Evolutionary conservation across 2,888 invertebrate species (phyloP), one percentile per base, ranked within the genome.

Genomic region (Macrophya annulata): DNA sequence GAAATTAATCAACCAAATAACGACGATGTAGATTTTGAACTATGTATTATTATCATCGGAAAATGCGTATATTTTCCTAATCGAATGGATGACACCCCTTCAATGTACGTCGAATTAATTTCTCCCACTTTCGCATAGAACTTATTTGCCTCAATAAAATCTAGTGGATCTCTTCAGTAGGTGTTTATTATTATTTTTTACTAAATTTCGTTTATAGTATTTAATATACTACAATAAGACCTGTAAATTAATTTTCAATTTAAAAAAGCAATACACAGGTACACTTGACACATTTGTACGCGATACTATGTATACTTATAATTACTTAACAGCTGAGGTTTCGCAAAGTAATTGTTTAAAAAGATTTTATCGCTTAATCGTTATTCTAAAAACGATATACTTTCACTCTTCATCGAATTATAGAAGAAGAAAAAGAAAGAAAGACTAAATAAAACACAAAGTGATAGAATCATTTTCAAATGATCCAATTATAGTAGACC

Each of bases 191-290:
- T 68, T 10, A 43, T 45, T 25, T 15, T 45, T 45, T 45, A 45
- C 43, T 6, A 12, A 43, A 74, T 1, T 45, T 68, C 10, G 21
- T 74, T 45, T 8, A 55, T 55, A 21, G 74, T 74, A 43, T 1
- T 9, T 71, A 71, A 17, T 4, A n/a, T n/a, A n/a, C 21, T n/a
- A n/a, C 21, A 74, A 12, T 17, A 0, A 25, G 8, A 74, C 10
- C 43, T 45, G 43, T 43, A 74, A 43, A 4, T 74, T 74, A 45
- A 45, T 74, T 74, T 45, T 4, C 9, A 43, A 71, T 71, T 71
- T 71, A 0, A 43, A 31, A 71, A 71, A 71, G 71, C 71, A 71
- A 71, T 71, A 71, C 71, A 71, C 37, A 71, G 71, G 71, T 31
- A 71, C 40, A 9, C 71, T n/a, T 62, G 8, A 62, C 4, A 62